A percentile compares a stretch with the other conserved stretches of the same genome.
Evolutionary conservation across 92 coral and sea anemone genomes (phyloP).

Genomic region (Actinostola sp.): DNA sequence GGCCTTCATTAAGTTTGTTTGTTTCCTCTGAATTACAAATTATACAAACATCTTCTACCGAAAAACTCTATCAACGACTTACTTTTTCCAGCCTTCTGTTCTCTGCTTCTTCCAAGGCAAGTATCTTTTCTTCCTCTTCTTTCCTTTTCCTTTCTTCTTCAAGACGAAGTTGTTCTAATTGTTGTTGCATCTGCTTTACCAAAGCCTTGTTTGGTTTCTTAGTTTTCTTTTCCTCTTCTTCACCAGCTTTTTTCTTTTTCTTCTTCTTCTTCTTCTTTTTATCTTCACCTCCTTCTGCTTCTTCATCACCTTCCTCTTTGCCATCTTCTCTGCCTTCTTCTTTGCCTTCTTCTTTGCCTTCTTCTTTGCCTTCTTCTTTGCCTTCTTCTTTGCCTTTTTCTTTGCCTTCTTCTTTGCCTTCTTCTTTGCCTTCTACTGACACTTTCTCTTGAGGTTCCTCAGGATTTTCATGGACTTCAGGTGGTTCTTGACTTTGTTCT

Average conservation of each 20-base stretch:
- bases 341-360: conserved; percentile 33
- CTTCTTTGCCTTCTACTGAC: background rate
- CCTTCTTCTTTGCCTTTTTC: conserved; percentile 79
- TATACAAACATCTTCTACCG: too few relatives aligned
- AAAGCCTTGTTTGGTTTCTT: conserved; percentile 92
- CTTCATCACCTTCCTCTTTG: conserved; percentile 61
- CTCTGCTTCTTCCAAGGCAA: conserved; percentile 92
- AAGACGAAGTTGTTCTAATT: conserved; percentile 74
- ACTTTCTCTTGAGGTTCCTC: background rate
- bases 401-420: too few relatives aligned
- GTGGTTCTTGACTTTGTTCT: background rate
- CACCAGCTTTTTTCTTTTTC: conserved; percentile 87
- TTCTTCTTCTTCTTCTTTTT: conserved; percentile 86
- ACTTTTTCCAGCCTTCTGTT: conserved; percentile 93
- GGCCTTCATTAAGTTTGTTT: too few relatives aligned
- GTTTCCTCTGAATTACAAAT: too few relatives aligned
- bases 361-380: conserved; percentile 92
- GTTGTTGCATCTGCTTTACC: conserved; percentile 98
- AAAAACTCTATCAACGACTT: too few relatives aligned
- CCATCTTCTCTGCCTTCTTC: conserved; percentile 24
- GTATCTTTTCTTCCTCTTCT: conserved; percentile 84
- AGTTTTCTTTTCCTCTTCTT: conserved; percentile 82
- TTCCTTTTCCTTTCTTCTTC: conserved; percentile 80
- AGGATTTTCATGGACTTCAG: background rate
- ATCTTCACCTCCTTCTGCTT: conserved; percentile 71